Conservation (phyloP, 1,140 invertebrate species). For the Drosophila nikananu region DNA sequence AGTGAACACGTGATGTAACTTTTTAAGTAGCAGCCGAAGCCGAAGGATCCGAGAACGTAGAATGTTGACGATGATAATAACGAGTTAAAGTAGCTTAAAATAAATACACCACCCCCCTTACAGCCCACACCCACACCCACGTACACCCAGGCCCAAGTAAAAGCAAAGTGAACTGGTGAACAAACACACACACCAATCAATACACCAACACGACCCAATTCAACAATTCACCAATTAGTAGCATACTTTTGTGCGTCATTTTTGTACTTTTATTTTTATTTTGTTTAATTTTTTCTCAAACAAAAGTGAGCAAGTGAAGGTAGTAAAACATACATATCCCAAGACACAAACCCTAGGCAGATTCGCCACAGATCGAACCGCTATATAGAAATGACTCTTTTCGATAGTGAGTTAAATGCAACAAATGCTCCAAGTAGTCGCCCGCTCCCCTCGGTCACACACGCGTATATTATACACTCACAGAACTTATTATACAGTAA, state of each 20-base stretch:
- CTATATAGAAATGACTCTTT: conserved; percentile 32
- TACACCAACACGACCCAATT: conserved; percentile 1
- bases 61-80: conserved; percentile 72
- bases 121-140: conserved; percentile 7
- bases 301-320: conserved; percentile 28
- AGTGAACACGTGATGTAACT: conserved; percentile 83
- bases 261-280: neutral
- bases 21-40: conserved; percentile 72
- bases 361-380: conserved; percentile 21
- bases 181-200: conserved; percentile 9
- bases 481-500: conserved; percentile 54
- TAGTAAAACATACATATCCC: conserved; percentile 53
- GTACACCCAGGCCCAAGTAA: conserved; percentile 33
- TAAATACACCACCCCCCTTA: conserved; percentile 9
- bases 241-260: conserved; percentile 64
- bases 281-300: neutral
- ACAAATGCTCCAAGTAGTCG: conserved; percentile 25
- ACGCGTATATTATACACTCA: conserved; percentile 46
- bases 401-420: conserved; percentile 41
- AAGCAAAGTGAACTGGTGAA: conserved; percentile 68
- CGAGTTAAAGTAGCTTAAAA: conserved; percentile 66
- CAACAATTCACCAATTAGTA: conserved; percentile 25
- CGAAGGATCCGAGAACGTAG: conserved; percentile 50
- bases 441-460: conserved; percentile 19
- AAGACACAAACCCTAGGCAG: conserved; percentile 8